phyloP scores from a whole-genome alignment of 2,113 vertebrate species.

The Apteryx mantelli region DNA sequence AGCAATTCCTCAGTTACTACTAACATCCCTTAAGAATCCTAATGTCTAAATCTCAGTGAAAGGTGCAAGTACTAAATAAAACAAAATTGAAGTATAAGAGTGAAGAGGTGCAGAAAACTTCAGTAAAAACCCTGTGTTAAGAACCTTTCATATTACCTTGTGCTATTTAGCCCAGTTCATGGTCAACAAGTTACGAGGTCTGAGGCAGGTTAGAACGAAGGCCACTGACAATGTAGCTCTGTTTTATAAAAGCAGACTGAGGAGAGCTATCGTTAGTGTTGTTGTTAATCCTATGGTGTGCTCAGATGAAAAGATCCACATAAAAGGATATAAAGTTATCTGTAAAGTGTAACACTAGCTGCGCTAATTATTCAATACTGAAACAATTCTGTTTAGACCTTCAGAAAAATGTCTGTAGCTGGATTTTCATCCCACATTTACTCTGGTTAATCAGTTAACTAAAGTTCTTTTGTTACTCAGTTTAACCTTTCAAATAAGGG shows the following conservation, averaged over 20 bases:
- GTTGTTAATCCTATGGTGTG: not conserved
- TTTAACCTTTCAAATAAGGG: not conserved
- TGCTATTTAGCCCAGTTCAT: not conserved
- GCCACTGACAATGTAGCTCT: accelerated
- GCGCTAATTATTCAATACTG: not conserved
- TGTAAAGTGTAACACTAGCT: not conserved
- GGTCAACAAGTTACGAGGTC: not conserved
- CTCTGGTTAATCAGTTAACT: not conserved
- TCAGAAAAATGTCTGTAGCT: constrained; percentile 10
- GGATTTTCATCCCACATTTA: not conserved
- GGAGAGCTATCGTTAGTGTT: not conserved
- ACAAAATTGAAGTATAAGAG: accelerated
- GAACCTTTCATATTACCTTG: not conserved
- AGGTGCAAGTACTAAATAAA: not conserved
- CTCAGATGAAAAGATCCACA: not conserved
- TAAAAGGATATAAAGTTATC: not conserved
- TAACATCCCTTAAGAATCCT: not conserved
- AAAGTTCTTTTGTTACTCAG: not conserved
- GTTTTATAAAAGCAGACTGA: not conserved
- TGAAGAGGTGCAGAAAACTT: not conserved
- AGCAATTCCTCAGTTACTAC: not conserved
- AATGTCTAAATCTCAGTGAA: not conserved
- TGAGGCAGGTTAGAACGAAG: not conserved
- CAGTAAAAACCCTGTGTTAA: not conserved
- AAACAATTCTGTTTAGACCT: not conserved